A percentile compares a stretch with the other conserved stretches of the same genome.
Evolutionary conservation across 2,888 invertebrate species (phyloP).

Genomic region (Myopa testacea): DNA sequence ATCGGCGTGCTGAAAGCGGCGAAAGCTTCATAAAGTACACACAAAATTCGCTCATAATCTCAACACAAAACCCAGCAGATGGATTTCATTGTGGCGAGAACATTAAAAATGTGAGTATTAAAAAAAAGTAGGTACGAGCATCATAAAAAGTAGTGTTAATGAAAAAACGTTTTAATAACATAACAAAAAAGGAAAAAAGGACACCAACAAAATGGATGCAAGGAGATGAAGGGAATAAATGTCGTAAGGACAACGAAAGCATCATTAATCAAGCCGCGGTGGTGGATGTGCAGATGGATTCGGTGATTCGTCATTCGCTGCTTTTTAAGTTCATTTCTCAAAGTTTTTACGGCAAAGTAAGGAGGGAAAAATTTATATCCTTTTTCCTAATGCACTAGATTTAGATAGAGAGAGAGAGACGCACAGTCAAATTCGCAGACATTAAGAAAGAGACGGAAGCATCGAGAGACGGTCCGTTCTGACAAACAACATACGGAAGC

Average conservation of each 20-base stretch:
- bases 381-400: background rate
- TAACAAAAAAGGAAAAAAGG: conserved; percentile 13
- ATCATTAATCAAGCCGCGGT: conserved; percentile 26
- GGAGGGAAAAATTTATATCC: background rate
- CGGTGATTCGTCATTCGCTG: conserved; percentile 35
- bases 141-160: conserved; percentile 19
- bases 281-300: conserved; percentile 33
- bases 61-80: conserved; percentile 24
- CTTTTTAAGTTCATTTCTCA: conserved; percentile 35
- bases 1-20: background rate
- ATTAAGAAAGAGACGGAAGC: background rate
- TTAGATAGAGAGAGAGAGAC: background rate
- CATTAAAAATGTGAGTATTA: conserved; percentile 20
- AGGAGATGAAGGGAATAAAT: conserved; percentile 7
- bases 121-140: conserved; percentile 6
- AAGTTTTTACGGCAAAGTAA: conserved; percentile 29
- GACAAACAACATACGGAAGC: background rate
- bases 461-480: too few relatives aligned
- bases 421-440: background rate
- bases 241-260: conserved; percentile 11
- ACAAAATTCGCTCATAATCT: conserved; percentile 24
- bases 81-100: conserved; percentile 25
- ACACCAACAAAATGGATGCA: background rate
- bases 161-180: conserved; percentile 14
- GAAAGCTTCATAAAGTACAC: background rate